Conservation (phyloP, 2,888 invertebrate species). For the Cephus pulcher region DNA sequence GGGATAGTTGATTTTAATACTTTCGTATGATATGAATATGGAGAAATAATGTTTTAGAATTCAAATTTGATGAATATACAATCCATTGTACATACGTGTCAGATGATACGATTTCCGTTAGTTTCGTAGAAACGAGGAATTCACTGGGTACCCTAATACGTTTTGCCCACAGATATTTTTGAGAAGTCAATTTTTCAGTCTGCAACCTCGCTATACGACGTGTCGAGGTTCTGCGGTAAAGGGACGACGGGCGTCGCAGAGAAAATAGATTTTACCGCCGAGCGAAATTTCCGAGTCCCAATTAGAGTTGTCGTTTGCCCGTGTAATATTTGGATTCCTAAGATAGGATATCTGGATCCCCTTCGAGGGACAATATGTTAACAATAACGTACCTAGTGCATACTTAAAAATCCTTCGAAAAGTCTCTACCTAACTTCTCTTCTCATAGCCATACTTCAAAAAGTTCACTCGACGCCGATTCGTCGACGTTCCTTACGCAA, state of each 20-base stretch:
- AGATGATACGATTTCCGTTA: not conserved
- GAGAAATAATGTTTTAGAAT: not conserved
- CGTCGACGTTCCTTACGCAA: not conserved
- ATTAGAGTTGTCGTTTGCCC: slow-evolving; percentile 1
- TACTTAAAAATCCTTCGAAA: not conserved
- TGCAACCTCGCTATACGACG: not conserved
- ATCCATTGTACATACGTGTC: not conserved
- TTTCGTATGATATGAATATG: not conserved
- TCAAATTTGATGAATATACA: not conserved
- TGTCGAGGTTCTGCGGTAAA: not conserved
- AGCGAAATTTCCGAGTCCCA: not conserved
- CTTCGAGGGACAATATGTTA: not conserved
- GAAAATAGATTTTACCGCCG: slow-evolving; percentile 8
- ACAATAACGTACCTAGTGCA: not conserved
- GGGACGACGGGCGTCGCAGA: slow-evolving; percentile 2
- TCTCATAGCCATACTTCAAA: not conserved
- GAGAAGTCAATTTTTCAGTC: slow-evolving; percentile 2
- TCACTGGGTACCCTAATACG: not conserved
- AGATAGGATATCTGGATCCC: not conserved
- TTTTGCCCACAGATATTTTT: not conserved
- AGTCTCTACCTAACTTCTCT: not conserved
- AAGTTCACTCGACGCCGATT: not conserved
- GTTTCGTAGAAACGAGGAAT: not conserved
- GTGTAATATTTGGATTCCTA: not conserved
- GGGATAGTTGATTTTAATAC: not conserved